Evolutionary conservation across 2,888 invertebrate genomes (phyloP), one percentile per base, ranked within the genome.

Genomic region (Pseudoips prasinana): DNA sequence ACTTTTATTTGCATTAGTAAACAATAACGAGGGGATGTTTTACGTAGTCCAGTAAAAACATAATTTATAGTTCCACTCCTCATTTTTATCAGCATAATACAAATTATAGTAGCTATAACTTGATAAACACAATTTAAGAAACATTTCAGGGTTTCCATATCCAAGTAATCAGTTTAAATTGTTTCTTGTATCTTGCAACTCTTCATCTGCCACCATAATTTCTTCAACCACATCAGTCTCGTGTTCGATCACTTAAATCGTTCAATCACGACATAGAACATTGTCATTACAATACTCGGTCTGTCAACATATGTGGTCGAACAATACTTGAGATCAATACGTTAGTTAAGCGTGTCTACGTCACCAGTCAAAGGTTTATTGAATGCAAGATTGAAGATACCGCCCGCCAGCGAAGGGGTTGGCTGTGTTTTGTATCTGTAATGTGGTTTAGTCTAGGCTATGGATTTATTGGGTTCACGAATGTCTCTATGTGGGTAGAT

Each of bases 371-470:
- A 61, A 66, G 64, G 70, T 73, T 76, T 76, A 79, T 76, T 73
- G 78, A 77, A 77, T 74, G 71, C 64, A 65, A 82, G 84, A 85
- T 83, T 61, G 74, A 60, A 65, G 67, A 84, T 84, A 82, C 30
- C 61, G 80, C 71, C 81, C 79, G 74, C 79, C 79, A 73, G 78
- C 79, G 76, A 64, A 48, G 76, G 53, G 39, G 39, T 48, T 49
- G 53, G 46, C 42, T 46, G 53, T 36, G 36, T 35, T 25, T 27
- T 22, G 33, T 32, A 30, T 30, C 27, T 25, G 38, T 31, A 39
- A 29, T 14, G 14, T 14, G 46, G 51, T 50, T 33, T 34, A 11
- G 22, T 49, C 54, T 57, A 55, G 48, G 43, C 48, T 41, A 27
- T 20, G n/a, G 25, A 32, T 47, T 41, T 40, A 46, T 41, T 41